Evolutionary conservation across 2,888 invertebrate species (phyloP).

Genomic region (Julus scandinavius): DNA sequence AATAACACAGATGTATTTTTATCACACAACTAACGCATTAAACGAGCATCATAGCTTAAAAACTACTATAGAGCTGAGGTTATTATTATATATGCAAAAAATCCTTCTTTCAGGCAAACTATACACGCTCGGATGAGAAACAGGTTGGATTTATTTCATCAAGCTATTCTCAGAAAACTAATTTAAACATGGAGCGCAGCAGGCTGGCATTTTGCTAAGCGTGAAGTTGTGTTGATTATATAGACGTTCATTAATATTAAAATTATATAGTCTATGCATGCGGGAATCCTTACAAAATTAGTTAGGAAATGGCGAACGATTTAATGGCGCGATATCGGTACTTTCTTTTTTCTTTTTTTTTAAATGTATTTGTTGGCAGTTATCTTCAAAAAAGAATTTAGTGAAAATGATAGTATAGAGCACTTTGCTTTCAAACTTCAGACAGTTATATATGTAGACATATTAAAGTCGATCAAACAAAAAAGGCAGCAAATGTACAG

Average conservation of each 20-base stretch:
- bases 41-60: slow-evolving; percentile 35
- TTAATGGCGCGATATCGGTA: not conserved
- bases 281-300: slow-evolving; percentile 1
- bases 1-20: slow-evolving; percentile 46
- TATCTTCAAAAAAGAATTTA: not conserved
- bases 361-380: not conserved
- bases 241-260: slow-evolving; percentile 43
- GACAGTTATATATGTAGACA: not conserved
- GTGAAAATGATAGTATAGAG: not conserved
- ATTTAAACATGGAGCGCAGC: slow-evolving; percentile 41
- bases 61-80: not conserved
- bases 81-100: slow-evolving; percentile 40
- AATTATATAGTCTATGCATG: not conserved
- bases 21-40: slow-evolving; percentile 46
- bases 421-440: too few relatives aligned
- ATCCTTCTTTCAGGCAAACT: slow-evolving; percentile 34
- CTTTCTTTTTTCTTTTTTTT: too few relatives aligned
- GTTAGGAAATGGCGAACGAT: not conserved
- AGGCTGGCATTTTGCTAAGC: slow-evolving; percentile 26
- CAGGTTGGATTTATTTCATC: slow-evolving; percentile 46
- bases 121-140: slow-evolving; percentile 35
- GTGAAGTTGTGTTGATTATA: slow-evolving; percentile 43
- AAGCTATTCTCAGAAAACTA: slow-evolving; percentile 43
- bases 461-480: not conserved
- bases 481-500: too few relatives aligned